phyloP scores from a whole-genome alignment of 2,797 vertebrate species.

The Muscicapa comitata region DNA sequence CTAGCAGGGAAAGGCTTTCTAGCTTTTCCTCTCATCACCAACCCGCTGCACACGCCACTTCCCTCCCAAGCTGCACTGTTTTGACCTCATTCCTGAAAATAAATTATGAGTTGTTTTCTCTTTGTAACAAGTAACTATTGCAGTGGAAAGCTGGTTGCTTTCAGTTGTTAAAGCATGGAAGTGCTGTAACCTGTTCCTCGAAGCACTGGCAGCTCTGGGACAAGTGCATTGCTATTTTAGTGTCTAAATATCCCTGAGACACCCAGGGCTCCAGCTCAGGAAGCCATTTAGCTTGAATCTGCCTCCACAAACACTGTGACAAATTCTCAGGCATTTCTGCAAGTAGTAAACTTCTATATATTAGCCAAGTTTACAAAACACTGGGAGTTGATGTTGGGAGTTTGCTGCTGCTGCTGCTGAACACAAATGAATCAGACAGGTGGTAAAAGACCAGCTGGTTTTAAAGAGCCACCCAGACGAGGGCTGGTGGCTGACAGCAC shows the following conservation, averaged over 20 bases:
- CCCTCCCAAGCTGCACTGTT: background rate
- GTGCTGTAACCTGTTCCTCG: background rate
- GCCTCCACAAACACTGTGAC: background rate
- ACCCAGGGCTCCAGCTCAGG: background rate
- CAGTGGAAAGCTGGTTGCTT: background rate
- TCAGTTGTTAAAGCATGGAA: background rate
- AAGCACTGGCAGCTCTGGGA: background rate
- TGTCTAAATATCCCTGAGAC: background rate
- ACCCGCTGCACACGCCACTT: background rate
- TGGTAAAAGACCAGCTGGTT: background rate
- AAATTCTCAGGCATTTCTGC: background rate
- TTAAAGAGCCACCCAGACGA: background rate
- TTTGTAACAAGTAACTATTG: background rate
- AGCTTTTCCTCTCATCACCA: slow-evolving; percentile 41
- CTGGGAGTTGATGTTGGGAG: background rate
- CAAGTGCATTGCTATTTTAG: background rate
- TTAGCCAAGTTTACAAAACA: background rate
- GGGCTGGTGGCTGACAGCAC: background rate
- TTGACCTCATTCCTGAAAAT: slow-evolving; percentile 11
- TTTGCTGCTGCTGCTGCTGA: background rate
- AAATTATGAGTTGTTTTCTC: slow-evolving; percentile 1
- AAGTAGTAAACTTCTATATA: background rate
- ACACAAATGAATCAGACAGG: background rate
- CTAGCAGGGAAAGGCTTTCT: slow-evolving; percentile 11
- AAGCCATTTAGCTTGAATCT: background rate